A percentile compares a stretch with the other conserved stretches of the same genome.
These are phyloP conservation scores for Scytalopus superciliaris DNA, from an alignment of 2,113 vertebrate genomes.

Conservation along the genomic window DNA sequence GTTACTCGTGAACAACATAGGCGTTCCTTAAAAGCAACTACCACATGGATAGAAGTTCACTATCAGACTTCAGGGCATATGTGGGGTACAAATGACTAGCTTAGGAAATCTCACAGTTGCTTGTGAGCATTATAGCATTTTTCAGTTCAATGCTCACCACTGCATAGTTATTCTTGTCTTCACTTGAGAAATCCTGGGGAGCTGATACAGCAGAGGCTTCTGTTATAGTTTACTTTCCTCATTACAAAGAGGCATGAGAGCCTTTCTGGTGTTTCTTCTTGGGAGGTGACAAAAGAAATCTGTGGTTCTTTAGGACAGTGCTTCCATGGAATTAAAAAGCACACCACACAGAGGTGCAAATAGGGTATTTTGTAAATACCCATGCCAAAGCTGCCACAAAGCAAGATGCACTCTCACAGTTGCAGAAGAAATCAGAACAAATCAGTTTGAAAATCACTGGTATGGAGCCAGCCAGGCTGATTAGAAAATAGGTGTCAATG, in stretches of 20 bases:
- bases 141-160: neutral
- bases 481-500: neutral
- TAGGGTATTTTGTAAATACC: neutral
- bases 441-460: neutral
- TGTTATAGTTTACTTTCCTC: neutral
- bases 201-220: neutral
- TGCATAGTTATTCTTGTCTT: neutral
- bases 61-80: neutral
- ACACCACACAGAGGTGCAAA: neutral
- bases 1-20: neutral
- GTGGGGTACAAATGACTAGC: neutral
- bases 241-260: neutral
- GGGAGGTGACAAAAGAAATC: neutral
- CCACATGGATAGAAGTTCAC: neutral
- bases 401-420: neutral
- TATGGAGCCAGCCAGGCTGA: neutral
- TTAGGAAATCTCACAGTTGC: neutral
- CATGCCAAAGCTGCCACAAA: neutral
- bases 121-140: neutral
- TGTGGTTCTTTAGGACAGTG: neutral
- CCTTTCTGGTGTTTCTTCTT: neutral
- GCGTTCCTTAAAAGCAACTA: neutral
- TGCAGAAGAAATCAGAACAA: neutral
- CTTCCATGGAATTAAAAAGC: neutral
- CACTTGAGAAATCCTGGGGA: neutral